phyloP scores from a whole-genome alignment of 2,888 invertebrate species.

The Liposcelis brunnea region DNA sequence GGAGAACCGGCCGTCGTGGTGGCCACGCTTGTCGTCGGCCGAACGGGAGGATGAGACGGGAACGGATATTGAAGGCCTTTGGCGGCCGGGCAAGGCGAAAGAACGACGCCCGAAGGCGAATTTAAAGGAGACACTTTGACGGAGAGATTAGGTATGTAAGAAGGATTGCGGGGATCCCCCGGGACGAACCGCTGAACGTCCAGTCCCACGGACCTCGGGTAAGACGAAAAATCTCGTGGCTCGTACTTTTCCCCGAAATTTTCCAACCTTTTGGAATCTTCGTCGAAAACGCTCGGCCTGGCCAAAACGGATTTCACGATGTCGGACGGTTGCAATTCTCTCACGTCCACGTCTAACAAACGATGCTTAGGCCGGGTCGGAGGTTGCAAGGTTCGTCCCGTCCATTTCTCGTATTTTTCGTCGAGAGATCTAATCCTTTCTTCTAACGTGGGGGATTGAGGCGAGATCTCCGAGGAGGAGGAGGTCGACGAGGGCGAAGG shows the following conservation, averaged over 20 bases:
- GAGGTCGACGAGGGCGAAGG: conserved; percentile 56
- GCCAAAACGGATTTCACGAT: conserved; percentile 84
- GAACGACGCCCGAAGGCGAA: conserved; percentile 8
- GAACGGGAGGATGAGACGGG: conserved; percentile 53
- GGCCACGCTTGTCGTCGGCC: conserved; percentile 21
- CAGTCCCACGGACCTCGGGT: conserved; percentile 12
- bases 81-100: conserved; percentile 15
- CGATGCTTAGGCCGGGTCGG: conserved; percentile 40
- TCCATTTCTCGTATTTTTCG: conserved; percentile 86
- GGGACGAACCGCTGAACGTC: conserved; percentile 13
- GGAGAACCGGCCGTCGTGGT: conserved; percentile 19
- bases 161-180: conserved; percentile 11
- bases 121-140: conserved; percentile 5
- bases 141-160: conserved; percentile 10
- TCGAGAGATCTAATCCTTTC: conserved; percentile 83
- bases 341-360: conserved; percentile 59
- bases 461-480: conserved; percentile 50
- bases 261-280: conserved; percentile 82
- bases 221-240: conserved; percentile 33
- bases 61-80: conserved; percentile 54
- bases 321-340: conserved; percentile 77
- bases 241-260: conserved; percentile 72
- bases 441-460: conserved; percentile 53
- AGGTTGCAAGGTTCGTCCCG: conserved; percentile 29
- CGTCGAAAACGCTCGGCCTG: conserved; percentile 88